Conservation (phyloP, 2,797 vertebrate species). For the Macropodus opercularis region DNA sequence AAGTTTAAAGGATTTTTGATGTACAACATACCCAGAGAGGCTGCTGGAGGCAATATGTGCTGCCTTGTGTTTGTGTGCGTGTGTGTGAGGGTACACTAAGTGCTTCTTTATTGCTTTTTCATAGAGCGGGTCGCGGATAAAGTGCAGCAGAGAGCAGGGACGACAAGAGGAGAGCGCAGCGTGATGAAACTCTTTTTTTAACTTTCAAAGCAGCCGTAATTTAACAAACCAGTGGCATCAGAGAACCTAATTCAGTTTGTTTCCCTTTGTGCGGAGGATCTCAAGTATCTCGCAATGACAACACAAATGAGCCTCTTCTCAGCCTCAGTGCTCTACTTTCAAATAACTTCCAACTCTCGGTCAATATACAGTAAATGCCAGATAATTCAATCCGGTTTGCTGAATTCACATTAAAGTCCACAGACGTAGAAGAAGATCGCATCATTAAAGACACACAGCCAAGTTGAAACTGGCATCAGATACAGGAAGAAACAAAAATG, state of each 20-base stretch:
- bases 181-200: neutral
- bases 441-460: too few species aligned
- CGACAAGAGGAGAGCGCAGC: constrained; percentile 1
- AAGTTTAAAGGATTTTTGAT: constrained; percentile 37
- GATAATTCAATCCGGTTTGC: too few species aligned
- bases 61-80: neutral
- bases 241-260: constrained; percentile 20
- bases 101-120: constrained; percentile 33
- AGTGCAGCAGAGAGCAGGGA: constrained; percentile 5
- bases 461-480: too few species aligned
- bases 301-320: constrained; percentile 18
- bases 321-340: neutral
- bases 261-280: neutral
- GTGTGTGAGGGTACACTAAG: constrained; percentile 3
- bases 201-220: neutral
- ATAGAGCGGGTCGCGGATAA: constrained; percentile 19
- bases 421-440: too few species aligned
- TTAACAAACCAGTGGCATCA: constrained; percentile 15
- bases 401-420: too few species aligned
- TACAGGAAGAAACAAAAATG: too few species aligned
- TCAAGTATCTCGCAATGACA: neutral
- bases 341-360: too few species aligned
- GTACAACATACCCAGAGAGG: constrained; percentile 19
- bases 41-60: constrained; percentile 7
- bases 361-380: too few species aligned